Evolutionary conservation across 2,797 vertebrate genomes (phyloP), one percentile per base, ranked within the genome.

Genomic region (Antennarius maculatus): DNA sequence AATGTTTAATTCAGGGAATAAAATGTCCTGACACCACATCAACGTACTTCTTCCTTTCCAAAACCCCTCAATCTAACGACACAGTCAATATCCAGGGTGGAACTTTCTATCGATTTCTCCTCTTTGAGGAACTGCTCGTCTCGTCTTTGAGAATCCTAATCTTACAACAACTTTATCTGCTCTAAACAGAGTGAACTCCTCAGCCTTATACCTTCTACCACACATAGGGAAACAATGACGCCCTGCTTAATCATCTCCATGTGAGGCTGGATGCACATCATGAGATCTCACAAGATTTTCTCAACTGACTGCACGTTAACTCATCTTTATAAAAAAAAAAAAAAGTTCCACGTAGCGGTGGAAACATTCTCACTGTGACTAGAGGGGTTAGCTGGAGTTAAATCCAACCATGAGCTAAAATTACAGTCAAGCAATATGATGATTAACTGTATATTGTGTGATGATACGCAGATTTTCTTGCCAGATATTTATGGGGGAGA

Each of bases 311-410:
- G 54, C 73, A 74, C 11, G 27, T 61, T 1, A 62, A 70, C 15
- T 69, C 69, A 50, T 76, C 59, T 15, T 53, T 70, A 14, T n/a
- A n/a, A n/a, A 23, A 23, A 23, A 42, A 59, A 28, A 56, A 28
- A 77, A 80, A 79, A 16, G 27, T 74, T 82, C 66, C 63, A 82
- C 28, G 69, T 54, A 29, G 51, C 54, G 41, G 11, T 64, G 72
- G 56, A 79, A 81, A 77, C 54, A 31, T 58, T 66, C 52, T 18
- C 52, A 16, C 37, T 27, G 13, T 0, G 52, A 10, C 5, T 34
- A 7, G 5, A 41, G 53, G 29, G 54, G 70, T 64, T 64, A 71
- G 34, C 23, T 34, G 8, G 27, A 50, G 50, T 76, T 66, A 29
- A 66, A 58, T 53, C 58, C 76, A 65, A 62, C 57, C 56, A 48